phyloP scores from a whole-genome alignment of 2,888 invertebrate species.

The Meiosimyza platycephala region DNA sequence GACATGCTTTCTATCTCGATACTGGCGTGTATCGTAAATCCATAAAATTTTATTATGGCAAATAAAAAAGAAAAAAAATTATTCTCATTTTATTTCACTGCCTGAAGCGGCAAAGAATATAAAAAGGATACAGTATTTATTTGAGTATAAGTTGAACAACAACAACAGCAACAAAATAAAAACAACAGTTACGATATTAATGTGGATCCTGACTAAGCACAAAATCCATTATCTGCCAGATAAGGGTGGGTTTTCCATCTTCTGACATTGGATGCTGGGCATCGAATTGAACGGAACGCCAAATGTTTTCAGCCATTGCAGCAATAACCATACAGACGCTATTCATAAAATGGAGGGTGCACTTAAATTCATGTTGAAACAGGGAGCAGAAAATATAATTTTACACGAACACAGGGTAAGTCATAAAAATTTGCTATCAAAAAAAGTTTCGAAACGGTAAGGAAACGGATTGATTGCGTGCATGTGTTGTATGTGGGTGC shows the following conservation, averaged over 20 bases:
- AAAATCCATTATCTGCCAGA: slow-evolving; percentile 54
- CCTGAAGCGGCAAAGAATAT: slow-evolving; percentile 51
- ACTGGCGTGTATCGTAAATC: slow-evolving; percentile 38
- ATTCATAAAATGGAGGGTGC: slow-evolving; percentile 56
- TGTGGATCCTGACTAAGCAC: slow-evolving; percentile 55
- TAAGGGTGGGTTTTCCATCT: slow-evolving; percentile 27
- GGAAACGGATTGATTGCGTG: slow-evolving; percentile 2
- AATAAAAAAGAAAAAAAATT: slow-evolving; percentile 34
- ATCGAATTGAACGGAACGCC: neutral
- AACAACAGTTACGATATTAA: slow-evolving; percentile 46
- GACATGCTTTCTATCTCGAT: slow-evolving; percentile 21
- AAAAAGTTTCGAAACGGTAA: slow-evolving; percentile 39
- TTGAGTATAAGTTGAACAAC: slow-evolving; percentile 26
- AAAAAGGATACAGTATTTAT: slow-evolving; percentile 57
- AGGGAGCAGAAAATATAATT: slow-evolving; percentile 8
- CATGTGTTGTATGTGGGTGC: neutral
- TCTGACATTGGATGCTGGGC: neutral
- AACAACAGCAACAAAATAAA: slow-evolving; percentile 38
- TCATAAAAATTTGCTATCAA: slow-evolving; percentile 55
- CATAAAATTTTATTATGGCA: slow-evolving; percentile 55
- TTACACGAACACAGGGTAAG: slow-evolving; percentile 46
- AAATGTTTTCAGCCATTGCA: neutral
- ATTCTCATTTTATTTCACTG: slow-evolving; percentile 53
- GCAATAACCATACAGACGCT: slow-evolving; percentile 48
- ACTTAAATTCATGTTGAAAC: slow-evolving; percentile 37